Conservation (phyloP, 2,888 invertebrate species). For the Phyllotreta striolata region DNA sequence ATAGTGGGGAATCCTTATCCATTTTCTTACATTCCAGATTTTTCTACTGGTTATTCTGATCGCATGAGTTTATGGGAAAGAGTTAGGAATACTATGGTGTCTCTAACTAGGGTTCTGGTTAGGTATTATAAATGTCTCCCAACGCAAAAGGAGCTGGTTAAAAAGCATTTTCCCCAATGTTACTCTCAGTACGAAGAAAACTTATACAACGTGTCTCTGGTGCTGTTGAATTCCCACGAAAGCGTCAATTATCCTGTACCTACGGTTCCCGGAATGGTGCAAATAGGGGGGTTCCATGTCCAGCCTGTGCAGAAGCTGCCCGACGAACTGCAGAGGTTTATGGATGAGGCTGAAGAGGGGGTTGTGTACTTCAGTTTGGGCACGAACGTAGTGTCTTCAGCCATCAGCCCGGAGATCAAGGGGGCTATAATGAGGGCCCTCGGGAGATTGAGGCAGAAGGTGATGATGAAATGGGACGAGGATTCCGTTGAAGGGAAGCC, state of each 20-base stretch:
- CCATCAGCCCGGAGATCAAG: slow-evolving; percentile 64
- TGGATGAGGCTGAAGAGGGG: slow-evolving; percentile 64
- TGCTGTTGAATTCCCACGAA: slow-evolving; percentile 59
- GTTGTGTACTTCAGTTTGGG: slow-evolving; percentile 69
- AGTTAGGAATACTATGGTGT: slow-evolving; percentile 61
- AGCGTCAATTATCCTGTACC: slow-evolving; percentile 62
- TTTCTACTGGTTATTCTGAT: slow-evolving; percentile 57
- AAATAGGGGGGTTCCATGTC: slow-evolving; percentile 66
- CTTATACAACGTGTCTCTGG: slow-evolving; percentile 46
- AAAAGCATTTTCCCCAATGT: slow-evolving; percentile 50
- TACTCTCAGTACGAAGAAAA: slow-evolving; percentile 47
- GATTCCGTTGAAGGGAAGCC: slow-evolving; percentile 53
- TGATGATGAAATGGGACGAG: slow-evolving; percentile 76
- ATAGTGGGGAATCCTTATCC: slow-evolving; percentile 63
- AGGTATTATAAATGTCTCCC: slow-evolving; percentile 43
- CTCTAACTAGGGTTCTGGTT: slow-evolving; percentile 20
- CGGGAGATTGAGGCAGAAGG: slow-evolving; percentile 66
- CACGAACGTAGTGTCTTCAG: slow-evolving; percentile 65
- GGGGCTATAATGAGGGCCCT: slow-evolving; percentile 66
- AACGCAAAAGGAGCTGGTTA: slow-evolving; percentile 44
- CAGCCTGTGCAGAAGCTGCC: slow-evolving; percentile 47
- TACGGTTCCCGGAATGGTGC: slow-evolving; percentile 64
- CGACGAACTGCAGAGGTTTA: slow-evolving; percentile 61
- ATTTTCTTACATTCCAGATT: slow-evolving; percentile 63
- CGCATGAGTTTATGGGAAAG: slow-evolving; percentile 65